Conservation (phyloP, 2,113 vertebrate species). For the Ictidomys tridecemlineatus region DNA sequence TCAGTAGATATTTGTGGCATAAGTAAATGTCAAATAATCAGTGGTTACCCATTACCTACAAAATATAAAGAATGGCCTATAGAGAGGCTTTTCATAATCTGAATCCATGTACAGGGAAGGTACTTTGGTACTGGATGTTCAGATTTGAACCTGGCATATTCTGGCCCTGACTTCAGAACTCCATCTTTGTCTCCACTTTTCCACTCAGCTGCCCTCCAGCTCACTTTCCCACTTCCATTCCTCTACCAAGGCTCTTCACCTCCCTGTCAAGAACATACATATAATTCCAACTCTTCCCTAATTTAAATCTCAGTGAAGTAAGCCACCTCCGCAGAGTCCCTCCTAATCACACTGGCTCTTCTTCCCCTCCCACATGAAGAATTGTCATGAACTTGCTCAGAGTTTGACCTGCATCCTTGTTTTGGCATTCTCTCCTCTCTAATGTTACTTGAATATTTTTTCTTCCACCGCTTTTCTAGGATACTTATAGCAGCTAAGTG, state of each 20-base stretch:
- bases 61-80: background rate
- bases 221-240: background rate
- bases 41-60: background rate
- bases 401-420: background rate
- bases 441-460: background rate
- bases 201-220: background rate
- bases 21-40: slow-evolving; percentile 11
- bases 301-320: background rate
- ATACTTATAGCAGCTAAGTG: too few species aligned
- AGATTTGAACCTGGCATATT: background rate
- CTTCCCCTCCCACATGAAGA: background rate
- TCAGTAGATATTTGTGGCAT: slow-evolving; percentile 16
- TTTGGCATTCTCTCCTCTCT: background rate
- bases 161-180: background rate
- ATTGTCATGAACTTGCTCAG: background rate
- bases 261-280: background rate
- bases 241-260: background rate
- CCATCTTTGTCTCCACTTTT: background rate
- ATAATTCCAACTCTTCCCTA: background rate
- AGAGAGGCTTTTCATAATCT: background rate
- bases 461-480: background rate
- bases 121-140: background rate
- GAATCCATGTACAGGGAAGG: background rate
- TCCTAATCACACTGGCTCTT: background rate
- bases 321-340: background rate